These are phyloP conservation scores for Panthera tigris DNA, from an alignment of 2,113 vertebrate species.

Conservation along the genomic window DNA sequence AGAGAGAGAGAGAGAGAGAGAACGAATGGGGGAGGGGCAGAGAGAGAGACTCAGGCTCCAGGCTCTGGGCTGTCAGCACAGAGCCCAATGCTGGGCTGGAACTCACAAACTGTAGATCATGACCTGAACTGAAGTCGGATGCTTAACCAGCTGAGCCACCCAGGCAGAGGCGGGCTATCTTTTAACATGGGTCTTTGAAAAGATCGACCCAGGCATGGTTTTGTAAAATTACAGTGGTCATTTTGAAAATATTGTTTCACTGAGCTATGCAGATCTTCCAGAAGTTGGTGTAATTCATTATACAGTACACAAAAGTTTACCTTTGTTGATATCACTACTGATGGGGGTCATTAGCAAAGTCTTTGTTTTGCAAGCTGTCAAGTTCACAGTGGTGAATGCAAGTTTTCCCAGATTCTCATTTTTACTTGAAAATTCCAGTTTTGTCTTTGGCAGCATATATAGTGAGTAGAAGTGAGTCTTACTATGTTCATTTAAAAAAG, in stretches of 20 bases:
- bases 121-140: too few relatives aligned
- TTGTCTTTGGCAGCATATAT: not conserved
- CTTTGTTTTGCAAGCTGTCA: not conserved
- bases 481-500: not conserved
- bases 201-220: not conserved
- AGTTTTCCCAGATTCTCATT: not conserved
- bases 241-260: conserved; percentile 19
- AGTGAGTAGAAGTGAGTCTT: not conserved
- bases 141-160: too few relatives aligned
- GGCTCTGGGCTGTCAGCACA: too few relatives aligned
- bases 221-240: not conserved
- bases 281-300: not conserved
- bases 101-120: too few relatives aligned
- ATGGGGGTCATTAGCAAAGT: not conserved
- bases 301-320: not conserved
- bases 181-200: not conserved
- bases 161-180: not conserved
- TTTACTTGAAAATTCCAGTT: not conserved
- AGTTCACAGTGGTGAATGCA: not conserved
- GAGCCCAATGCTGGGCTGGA: too few relatives aligned
- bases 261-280: not conserved
- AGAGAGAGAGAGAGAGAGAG: too few relatives aligned
- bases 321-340: not conserved
- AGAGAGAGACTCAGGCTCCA: too few relatives aligned
- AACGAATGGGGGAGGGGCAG: too few relatives aligned